These are phyloP conservation scores for Mus spretus DNA, from an alignment of 2,797 vertebrate species.

Conservation along the genomic window DNA sequence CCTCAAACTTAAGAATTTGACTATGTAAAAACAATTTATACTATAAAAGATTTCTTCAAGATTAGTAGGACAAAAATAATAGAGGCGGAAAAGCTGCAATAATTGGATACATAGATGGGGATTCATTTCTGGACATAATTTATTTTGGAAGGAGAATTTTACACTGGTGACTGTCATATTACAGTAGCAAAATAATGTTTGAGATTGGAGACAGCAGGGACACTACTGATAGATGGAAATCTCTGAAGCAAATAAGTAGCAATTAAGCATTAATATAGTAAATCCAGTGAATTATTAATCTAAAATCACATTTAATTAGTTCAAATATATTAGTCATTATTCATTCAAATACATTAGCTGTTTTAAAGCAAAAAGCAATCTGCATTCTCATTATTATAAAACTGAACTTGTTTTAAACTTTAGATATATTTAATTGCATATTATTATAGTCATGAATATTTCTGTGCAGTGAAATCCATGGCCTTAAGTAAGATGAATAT, in stretches of 20 bases:
- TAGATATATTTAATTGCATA: neutral
- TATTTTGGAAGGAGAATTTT: constrained; percentile 74
- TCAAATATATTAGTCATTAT: neutral
- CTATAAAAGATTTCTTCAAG: constrained; percentile 62
- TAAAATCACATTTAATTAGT: constrained; percentile 53
- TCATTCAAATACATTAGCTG: constrained; percentile 56
- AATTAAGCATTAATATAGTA: constrained; percentile 56
- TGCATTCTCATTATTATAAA: constrained; percentile 28
- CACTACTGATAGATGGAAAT: constrained; percentile 12
- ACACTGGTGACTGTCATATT: constrained; percentile 64
- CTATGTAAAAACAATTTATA: constrained; percentile 11
- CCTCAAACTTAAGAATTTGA: neutral
- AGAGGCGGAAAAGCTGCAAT: constrained; percentile 67
- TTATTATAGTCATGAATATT: constrained; percentile 3
- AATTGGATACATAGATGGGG: constrained; percentile 75
- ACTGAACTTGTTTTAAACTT: neutral
- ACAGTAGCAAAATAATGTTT: constrained; percentile 71
- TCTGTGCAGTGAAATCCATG: neutral
- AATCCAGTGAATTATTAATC: constrained; percentile 58
- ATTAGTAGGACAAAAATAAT: constrained; percentile 68
- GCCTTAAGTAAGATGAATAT: neutral
- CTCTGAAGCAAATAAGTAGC: constrained; percentile 48
- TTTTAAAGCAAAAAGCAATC: constrained; percentile 29
- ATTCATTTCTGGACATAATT: constrained; percentile 76
- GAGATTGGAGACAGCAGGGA: constrained; percentile 40